Evolutionary conservation across 1,140 invertebrate genomes (phyloP).

Genomic region (Elymnias hypermnestra): DNA sequence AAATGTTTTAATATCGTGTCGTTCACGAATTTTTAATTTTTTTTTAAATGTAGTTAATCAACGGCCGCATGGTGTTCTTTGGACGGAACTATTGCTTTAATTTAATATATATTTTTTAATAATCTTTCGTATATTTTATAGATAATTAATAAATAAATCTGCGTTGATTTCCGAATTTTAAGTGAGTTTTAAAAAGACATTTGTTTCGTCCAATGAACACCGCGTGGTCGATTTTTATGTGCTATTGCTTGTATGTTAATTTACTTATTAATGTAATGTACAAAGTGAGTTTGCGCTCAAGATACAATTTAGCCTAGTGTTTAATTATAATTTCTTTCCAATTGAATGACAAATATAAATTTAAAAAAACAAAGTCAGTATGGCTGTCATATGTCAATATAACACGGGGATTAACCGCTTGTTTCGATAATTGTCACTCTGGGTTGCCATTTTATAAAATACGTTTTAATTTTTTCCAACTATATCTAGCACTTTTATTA

Average conservation of each 20-base stretch:
- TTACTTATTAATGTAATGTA: conserved; percentile 63
- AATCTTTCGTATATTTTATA: conserved; percentile 19
- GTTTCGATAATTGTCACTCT: background rate
- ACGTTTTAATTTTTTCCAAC: too few relatives aligned
- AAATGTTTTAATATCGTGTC: conserved; percentile 19
- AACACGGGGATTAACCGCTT: background rate
- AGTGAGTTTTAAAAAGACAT: conserved; percentile 41
- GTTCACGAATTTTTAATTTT: conserved; percentile 35
- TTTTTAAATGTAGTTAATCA: conserved; percentile 47
- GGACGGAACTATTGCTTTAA: conserved; percentile 19
- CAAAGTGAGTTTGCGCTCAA: conserved; percentile 70
- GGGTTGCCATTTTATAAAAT: conserved; percentile 1
- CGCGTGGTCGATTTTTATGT: conserved; percentile 29
- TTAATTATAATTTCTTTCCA: conserved; percentile 52
- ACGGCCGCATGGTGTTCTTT: conserved; percentile 26
- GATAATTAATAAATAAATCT: background rate
- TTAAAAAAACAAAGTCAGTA: conserved; percentile 33
- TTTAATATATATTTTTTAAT: conserved; percentile 26
- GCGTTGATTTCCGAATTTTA: conserved; percentile 3
- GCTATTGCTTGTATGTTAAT: conserved; percentile 60
- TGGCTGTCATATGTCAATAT: conserved; percentile 31
- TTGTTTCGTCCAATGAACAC: conserved; percentile 19
- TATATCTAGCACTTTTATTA: too few relatives aligned
- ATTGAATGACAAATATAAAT: conserved; percentile 56
- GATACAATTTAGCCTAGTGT: conserved; percentile 63